phyloP scores from a whole-genome alignment of 2,113 vertebrate species.

The Equus quagga region DNA sequence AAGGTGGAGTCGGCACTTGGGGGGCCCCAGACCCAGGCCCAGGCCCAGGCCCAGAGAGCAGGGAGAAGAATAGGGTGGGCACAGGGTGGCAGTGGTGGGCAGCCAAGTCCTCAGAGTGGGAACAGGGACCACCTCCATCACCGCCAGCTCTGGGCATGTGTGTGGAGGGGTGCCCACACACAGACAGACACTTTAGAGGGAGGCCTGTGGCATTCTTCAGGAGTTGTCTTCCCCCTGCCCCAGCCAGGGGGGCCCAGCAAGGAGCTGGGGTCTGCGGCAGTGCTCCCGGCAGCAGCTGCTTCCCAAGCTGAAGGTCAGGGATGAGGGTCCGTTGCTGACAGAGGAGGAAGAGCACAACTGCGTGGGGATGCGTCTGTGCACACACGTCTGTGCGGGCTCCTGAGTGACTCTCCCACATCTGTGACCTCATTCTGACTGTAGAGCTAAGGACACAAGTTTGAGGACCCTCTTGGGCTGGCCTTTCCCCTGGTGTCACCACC shows the following conservation, averaged over 20 bases:
- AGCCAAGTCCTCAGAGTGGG: neutral
- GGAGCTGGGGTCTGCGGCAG: neutral
- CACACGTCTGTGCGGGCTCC: neutral
- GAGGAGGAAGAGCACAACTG: neutral
- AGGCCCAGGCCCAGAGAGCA: conserved; percentile 20
- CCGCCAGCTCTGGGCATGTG: neutral
- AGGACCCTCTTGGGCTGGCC: neutral
- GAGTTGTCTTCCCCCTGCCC: neutral
- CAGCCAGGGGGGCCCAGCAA: neutral
- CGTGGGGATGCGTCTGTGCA: accelerated
- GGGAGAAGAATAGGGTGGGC: neutral
- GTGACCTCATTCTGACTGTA: neutral
- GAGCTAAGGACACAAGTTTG: neutral
- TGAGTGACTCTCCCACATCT: neutral
- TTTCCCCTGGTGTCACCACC: neutral
- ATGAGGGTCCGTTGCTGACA: neutral
- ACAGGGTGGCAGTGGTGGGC: neutral
- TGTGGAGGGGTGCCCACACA: too few species aligned
- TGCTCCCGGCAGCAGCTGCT: neutral
- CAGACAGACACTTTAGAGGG: neutral
- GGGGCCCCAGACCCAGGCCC: conserved; percentile 52
- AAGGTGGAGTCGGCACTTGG: conserved; percentile 58
- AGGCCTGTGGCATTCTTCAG: neutral
- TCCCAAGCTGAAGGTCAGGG: neutral
- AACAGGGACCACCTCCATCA: neutral